These are phyloP conservation scores for Neoscelio sp. DNA, from an alignment of 2,888 invertebrate species.

Conservation along the genomic window DNA sequence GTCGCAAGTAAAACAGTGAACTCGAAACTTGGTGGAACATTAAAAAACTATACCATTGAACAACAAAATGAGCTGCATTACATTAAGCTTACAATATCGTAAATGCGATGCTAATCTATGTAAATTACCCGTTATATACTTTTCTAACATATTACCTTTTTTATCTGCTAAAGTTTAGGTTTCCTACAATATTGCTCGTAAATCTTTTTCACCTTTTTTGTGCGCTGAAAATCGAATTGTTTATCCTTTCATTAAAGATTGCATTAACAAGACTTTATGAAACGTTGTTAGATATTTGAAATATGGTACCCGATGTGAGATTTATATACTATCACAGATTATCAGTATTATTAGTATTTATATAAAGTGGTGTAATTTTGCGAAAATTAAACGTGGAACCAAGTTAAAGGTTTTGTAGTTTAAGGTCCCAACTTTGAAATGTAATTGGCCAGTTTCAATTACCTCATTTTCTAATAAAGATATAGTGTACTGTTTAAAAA, in stretches of 20 bases:
- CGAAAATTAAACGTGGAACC: no score
- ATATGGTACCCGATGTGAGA: no score
- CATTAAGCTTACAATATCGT: conserved; percentile 56
- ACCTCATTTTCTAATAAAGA: no score
- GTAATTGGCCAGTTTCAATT: no score
- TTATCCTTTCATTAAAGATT: conserved; percentile 18
- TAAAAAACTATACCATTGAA: conserved; percentile 50
- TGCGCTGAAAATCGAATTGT: conserved; percentile 15
- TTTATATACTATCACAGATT: no score
- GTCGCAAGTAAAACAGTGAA: conserved; percentile 27
- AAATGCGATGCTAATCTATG: conserved; percentile 58
- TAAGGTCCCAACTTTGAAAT: no score
- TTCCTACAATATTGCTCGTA: conserved; percentile 32
- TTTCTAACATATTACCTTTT: conserved; percentile 50
- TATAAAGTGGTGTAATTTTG: no score
- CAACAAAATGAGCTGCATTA: conserved; percentile 41
- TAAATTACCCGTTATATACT: conserved; percentile 49
- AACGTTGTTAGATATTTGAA: background rate
- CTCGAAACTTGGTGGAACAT: conserved; percentile 29
- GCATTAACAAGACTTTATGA: conserved; percentile 25
- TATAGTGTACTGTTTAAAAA: no score
- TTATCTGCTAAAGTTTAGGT: conserved; percentile 33
- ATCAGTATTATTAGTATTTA: no score
- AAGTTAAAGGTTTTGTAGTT: no score
- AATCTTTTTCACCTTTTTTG: conserved; percentile 19